Evolutionary conservation across 2,113 vertebrate genomes (phyloP).

Genomic region (Heptranchias perlo): DNA sequence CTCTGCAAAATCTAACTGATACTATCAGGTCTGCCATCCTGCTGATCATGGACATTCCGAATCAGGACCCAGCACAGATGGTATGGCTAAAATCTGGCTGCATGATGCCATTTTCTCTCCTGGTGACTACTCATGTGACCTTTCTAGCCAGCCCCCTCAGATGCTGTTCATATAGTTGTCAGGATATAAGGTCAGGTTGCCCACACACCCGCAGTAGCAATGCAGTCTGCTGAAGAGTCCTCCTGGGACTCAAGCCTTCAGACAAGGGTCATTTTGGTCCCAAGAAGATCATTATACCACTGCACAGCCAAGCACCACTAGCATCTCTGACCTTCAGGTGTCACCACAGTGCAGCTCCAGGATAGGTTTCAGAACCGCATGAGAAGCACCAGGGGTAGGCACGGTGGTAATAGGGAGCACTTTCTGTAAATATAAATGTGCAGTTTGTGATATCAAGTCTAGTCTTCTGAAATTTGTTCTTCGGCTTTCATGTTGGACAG

Average conservation of each 20-base stretch:
- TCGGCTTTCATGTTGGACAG: background rate
- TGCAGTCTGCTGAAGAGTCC: no score
- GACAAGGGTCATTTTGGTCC: no score
- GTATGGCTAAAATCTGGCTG: background rate
- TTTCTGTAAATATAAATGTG: background rate
- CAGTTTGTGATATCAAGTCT: background rate
- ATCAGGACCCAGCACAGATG: background rate
- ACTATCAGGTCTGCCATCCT: background rate
- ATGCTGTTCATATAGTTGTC: no score
- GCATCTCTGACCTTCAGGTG: no score
- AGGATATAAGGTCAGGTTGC: no score
- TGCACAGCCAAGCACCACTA: no score
- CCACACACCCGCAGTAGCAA: no score
- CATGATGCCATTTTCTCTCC: background rate
- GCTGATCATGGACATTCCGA: background rate
- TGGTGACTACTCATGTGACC: background rate
- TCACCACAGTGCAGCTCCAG: background rate
- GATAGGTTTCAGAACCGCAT: background rate
- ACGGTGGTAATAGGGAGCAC: background rate
- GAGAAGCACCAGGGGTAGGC: background rate
- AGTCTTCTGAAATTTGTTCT: background rate
- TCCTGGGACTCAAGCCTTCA: no score
- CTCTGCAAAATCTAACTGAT: background rate
- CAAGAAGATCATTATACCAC: no score
- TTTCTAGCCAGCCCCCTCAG: background rate